Base-by-base conservation (phyloP, 2,113 vertebrate genomes). In the Syngnathoides biaculeatus region DNA sequence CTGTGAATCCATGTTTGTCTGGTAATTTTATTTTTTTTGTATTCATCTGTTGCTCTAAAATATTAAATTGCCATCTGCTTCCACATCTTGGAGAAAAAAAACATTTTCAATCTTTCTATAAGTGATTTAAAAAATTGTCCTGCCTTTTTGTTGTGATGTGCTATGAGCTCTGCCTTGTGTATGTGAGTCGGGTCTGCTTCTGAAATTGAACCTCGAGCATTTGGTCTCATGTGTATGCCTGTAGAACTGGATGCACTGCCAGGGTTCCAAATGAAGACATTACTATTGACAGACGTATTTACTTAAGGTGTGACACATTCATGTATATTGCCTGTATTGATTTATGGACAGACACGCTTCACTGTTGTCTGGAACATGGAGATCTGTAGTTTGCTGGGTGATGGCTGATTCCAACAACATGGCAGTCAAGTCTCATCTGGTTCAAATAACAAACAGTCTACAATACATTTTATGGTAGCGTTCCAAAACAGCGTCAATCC, bases 401-500 rank as follows among this genome's bases (percentile, higher is more conserved):
- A 22, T 4, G 12, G 22, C 12, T 17, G 15, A 57, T 19, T 30
- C 13, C 55, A 57, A 26, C 13, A 56, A 57, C 14, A 30, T 43
- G 39, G 20, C 2, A 22, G 15, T n/a, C n/a, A 26, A 43, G 60
- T 42, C 13, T 4, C 8, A 62, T 40, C 58, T 15, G 39, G 20
- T 40, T 24, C 58, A 22, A 20, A 22, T 61, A 3, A 20, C 11
- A 43, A 62, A 14, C n/a, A 42, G n/a, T 8, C 39, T 14, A 7
- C 12, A 4, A 17, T 26, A 43, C 22, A 43, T 77, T 71, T 68
- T 75, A 60, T 64, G n/a, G 67, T 68, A 47, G 53, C 67, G 59
- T 74, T 74, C 71, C 68, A 71, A 78, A 65, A 78, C 68, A 78
- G 69, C 38, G 47, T 64, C 58, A 72, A 77, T 82, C 81, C 78